Evolutionary conservation across 2,888 invertebrate species (phyloP), one percentile per base, ranked within the genome.

Genomic region (Diarsia rubi): DNA sequence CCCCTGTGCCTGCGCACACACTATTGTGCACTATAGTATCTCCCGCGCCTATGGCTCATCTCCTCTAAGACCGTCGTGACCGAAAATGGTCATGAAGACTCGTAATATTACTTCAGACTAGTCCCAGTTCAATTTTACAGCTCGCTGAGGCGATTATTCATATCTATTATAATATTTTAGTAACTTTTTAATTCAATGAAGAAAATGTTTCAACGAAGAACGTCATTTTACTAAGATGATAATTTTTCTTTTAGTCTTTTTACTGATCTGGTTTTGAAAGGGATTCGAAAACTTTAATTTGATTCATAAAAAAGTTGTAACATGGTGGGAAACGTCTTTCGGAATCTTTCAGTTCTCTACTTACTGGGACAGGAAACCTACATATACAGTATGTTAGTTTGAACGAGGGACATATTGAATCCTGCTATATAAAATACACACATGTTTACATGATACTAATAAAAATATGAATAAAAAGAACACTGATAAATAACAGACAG

Each of bases 101-200:
- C 6, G 6, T 37, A 37, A 8, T 37, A 37, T 1, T 60, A 21
- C 31, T 11, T 45, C 14, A 11, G 27, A 64, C 62, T 62, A n/a
- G 24, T 52, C 5, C 6, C 9, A 63, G 14, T 67, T 12, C 52
- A 52, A 47, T 81, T 60, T 67, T 57, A 27, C 57, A 81, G 24
- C 8, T 44, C 37, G 27, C 49, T 59, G 54, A 52, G 42, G 42
- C 31, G 49, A 59, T 66, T 72, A 64, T 70, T 73, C 37, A 57
- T 47, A 31, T 72, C 24, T 52, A 65, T 37, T 42, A 27, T 54
- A 21, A 44, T 54, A n/a, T 47, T 59, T 16, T 37, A 83, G 62
- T 66, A 71, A 74, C 83, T 83, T 78, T 68, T 42, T 47, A 72
- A 85, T 70, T 68, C 45, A 75, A 82, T 78, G 75, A 42, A 85